Percentiles rank a stretch among this genome's conserved stretches.
Evolutionary conservation across 2,888 invertebrate species (phyloP).

Genomic region (Morpho achilles): DNA sequence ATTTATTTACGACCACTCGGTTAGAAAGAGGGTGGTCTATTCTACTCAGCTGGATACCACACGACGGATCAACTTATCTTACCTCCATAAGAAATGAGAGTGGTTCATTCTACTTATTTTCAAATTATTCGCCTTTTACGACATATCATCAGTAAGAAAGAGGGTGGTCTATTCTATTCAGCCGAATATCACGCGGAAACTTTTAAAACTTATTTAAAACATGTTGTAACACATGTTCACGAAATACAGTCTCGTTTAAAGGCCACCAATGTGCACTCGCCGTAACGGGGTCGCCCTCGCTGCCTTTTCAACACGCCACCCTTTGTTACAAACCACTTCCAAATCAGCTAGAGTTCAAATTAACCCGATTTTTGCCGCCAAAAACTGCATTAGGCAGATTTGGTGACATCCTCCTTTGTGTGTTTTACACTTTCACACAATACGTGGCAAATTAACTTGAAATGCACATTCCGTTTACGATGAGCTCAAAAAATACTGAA

Average conservation of each 20-base stretch:
- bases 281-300: constrained; percentile 19
- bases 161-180: too few relatives aligned
- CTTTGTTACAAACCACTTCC: constrained; percentile 8
- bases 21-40: too few relatives aligned
- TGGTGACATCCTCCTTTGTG: constrained; percentile 1
- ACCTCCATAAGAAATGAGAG: too few relatives aligned
- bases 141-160: too few relatives aligned
- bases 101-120: too few relatives aligned
- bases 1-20: too few relatives aligned
- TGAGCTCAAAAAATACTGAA: too few relatives aligned
- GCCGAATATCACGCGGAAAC: too few relatives aligned
- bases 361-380: constrained; percentile 4
- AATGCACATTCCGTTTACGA: too few relatives aligned
- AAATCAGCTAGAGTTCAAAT: constrained; percentile 8
- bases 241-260: constrained; percentile 6
- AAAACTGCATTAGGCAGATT: constrained; percentile 3
- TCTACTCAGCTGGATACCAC: too few relatives aligned
- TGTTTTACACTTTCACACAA: background rate
- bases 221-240: background rate
- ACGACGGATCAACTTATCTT: too few relatives aligned
- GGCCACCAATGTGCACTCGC: constrained; percentile 16
- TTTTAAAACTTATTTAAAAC: background rate
- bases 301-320: constrained; percentile 21
- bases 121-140: too few relatives aligned
- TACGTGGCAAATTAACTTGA: background rate